Conservation (phyloP, 2,797 vertebrate genomes). For the Trichosurus vulpecula region DNA sequence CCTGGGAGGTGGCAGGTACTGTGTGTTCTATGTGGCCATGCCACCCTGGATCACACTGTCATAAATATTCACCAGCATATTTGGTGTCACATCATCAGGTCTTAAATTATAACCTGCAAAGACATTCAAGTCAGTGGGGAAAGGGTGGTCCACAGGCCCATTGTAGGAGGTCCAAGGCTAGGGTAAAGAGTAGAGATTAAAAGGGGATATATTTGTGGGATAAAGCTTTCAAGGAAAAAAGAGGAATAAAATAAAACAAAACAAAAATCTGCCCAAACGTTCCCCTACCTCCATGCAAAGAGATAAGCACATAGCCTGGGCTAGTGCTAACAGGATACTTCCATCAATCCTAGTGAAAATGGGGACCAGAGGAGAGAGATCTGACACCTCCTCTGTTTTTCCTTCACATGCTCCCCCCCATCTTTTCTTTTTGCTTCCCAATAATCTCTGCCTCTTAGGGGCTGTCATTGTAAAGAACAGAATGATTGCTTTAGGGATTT, state of each 20-base stretch:
- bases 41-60: slow-evolving; percentile 71
- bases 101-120: slow-evolving; percentile 72
- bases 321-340: not conserved
- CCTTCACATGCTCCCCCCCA: not conserved
- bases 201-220: not conserved
- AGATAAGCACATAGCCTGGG: not conserved
- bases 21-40: slow-evolving; percentile 69
- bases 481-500: not conserved
- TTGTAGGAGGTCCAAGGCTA: slow-evolving; percentile 22
- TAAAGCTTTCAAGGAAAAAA: not conserved
- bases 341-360: not conserved
- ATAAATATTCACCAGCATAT: slow-evolving; percentile 79
- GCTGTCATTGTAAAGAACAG: not conserved
- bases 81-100: slow-evolving; percentile 72
- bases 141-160: slow-evolving; percentile 62
- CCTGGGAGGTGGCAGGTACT: slow-evolving; percentile 35
- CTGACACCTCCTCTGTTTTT: not conserved
- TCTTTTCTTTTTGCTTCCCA: not conserved
- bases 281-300: not conserved
- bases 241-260: not conserved
- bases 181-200: not conserved
- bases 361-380: not conserved
- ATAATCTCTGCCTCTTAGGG: not conserved
- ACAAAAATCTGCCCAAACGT: not conserved
- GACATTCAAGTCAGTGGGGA: slow-evolving; percentile 70